Conservation (phyloP, 2,888 invertebrate genomes). For the Drosophila recens region DNA sequence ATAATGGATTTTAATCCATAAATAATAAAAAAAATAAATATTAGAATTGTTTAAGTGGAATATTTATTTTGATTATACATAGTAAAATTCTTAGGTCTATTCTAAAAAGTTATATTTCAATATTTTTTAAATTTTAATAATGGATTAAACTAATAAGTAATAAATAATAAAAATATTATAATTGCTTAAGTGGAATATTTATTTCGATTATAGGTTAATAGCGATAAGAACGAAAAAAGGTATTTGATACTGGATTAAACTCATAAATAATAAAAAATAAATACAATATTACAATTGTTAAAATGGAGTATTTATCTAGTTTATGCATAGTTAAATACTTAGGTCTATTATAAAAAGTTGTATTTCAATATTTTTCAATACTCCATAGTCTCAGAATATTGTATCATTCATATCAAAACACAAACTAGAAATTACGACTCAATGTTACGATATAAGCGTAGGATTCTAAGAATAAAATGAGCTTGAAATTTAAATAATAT, state of each 20-base stretch:
- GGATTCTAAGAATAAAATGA: background rate
- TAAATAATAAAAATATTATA: background rate
- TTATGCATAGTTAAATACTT: too few species aligned
- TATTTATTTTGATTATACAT: too few species aligned
- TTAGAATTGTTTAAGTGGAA: background rate
- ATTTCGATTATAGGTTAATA: too few species aligned
- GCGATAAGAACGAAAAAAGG: constrained; percentile 20
- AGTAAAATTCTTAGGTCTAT: background rate
- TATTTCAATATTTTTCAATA: background rate
- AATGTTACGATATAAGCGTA: background rate
- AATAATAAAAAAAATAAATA: background rate
- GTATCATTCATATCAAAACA: background rate
- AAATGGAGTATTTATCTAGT: too few species aligned
- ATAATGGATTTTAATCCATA: background rate
- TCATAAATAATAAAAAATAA: too few species aligned
- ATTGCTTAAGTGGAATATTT: too few species aligned
- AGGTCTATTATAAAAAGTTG: background rate
- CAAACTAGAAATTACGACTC: background rate
- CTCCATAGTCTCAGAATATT: background rate
- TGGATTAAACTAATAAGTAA: background rate
- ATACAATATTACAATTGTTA: background rate
- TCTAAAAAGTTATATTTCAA: background rate
- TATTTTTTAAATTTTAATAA: background rate
- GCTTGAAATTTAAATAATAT: background rate
- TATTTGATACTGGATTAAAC: background rate